Evolutionary conservation across 2,888 invertebrate genomes (phyloP), one percentile per base, ranked within the genome.

Genomic region (Tromatobia lineatoria): DNA sequence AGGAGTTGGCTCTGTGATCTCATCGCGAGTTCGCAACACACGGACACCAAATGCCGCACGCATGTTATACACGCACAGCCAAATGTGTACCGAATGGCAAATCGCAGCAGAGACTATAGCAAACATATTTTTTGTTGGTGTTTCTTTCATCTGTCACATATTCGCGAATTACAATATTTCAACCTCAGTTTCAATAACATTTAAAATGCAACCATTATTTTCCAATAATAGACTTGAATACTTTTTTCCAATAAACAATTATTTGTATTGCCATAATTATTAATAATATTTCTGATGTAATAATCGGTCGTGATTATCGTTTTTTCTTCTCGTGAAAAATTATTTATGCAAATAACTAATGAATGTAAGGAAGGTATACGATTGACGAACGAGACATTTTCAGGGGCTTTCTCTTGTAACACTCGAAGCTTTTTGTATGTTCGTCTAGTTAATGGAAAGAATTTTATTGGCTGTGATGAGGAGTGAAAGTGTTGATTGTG

Each of bases 401-500:
- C 80, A 78, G 15, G 74, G 84, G 61, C 74, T 84, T 84, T 84
- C 80, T 84, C 78, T 20, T 78, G 64, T 81, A 57, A n/a, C 64
- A 18, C 23, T 47, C 59, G 23, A 69, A 23, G 7, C 34, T 71
- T 66, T 59, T 80, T 66, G 18, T 67, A 57, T 57, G 10, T 61
- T 18, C 54, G 18, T 64, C 52, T 52, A 18, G n/a, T 18, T 47
- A 38, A 80, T 54, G 47, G 47, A 50, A 34, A 66, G 74, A 66
- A 25, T 80, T 67, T 78, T 42, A 81, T 74, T 74, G 80, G 80
- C 59, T 64, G 69, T 20, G 59, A 57, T 42, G 69, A 74, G 86
- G 87, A 91, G 91, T 91, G 91, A 91, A 91, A 91, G 91, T 91
- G 86, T 67, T 29, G 67, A 69, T 73, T 80, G 50, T 52, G 54